Conservation (phyloP, 37 sponge, comb jelly and placozoan species). For the Axinella damicornis region DNA sequence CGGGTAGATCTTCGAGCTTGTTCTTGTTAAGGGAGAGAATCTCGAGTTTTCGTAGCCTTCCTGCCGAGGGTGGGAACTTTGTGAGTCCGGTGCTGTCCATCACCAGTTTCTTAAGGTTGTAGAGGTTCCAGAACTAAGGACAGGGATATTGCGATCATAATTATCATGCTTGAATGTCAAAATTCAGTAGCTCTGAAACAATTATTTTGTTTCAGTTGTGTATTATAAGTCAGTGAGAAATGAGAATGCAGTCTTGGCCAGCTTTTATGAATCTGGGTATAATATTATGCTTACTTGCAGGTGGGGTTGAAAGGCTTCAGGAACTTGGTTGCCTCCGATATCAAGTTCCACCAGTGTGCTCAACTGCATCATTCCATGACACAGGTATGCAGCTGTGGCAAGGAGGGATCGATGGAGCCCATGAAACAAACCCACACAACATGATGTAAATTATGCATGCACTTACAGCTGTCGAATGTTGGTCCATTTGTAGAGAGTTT, state of each 20-base stretch:
- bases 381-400: constrained; percentile 11
- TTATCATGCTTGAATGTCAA: too few species aligned
- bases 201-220: too few species aligned
- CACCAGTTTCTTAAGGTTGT: constrained; percentile 52
- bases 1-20: constrained; percentile 52
- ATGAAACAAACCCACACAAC: too few species aligned
- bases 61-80: constrained; percentile 61
- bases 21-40: constrained; percentile 56
- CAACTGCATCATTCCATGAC: constrained; percentile 40
- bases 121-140: constrained; percentile 67
- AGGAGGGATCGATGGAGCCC: too few species aligned
- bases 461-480: constrained; percentile 7
- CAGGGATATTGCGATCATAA: too few species aligned
- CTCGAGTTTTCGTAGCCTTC: constrained; percentile 67
- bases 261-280: too few species aligned
- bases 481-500: not conserved
- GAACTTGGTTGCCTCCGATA: constrained; percentile 14
- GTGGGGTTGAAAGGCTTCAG: constrained; percentile 24
- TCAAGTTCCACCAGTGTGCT: constrained; percentile 51
- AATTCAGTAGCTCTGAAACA: too few species aligned
- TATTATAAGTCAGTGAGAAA: too few species aligned
- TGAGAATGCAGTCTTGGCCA: too few species aligned
- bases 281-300: constrained; percentile 52
- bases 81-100: constrained; percentile 41
- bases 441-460: too few species aligned